Conservation (phyloP, 1,140 invertebrate genomes). For the Pararge aegeria region DNA sequence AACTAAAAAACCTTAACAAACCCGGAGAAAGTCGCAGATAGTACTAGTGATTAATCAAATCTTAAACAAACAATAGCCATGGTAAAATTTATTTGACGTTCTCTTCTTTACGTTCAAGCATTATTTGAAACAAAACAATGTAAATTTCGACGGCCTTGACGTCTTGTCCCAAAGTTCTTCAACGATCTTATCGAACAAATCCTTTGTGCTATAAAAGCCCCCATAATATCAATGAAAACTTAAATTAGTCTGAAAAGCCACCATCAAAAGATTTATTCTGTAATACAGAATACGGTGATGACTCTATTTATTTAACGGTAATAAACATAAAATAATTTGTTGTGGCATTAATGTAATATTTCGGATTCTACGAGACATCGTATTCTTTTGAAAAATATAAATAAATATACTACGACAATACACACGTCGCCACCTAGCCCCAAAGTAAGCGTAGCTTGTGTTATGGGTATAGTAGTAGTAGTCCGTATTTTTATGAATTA, state of each 20-base stretch:
- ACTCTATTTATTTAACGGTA: not conserved
- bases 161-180: conserved; percentile 25
- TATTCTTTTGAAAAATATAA: too few species aligned
- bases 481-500: too few species aligned
- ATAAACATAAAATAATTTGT: too few species aligned
- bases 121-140: conserved; percentile 26
- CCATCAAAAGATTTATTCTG: conserved; percentile 31
- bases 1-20: not conserved
- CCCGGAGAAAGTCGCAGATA: not conserved
- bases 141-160: conserved; percentile 13
- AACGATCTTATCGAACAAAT: conserved; percentile 53
- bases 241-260: conserved; percentile 52
- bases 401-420: too few species aligned
- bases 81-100: not conserved
- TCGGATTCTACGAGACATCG: too few species aligned
- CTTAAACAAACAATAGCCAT: not conserved
- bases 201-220: conserved; percentile 54
- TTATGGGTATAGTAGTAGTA: too few species aligned
- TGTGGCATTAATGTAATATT: too few species aligned
- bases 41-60: not conserved
- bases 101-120: not conserved
- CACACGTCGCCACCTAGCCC: too few species aligned
- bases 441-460: too few species aligned
- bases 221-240: conserved; percentile 51
- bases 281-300: conserved; percentile 17